Conservation (phyloP, 2,888 invertebrate species). For the Ectropis crepuscularia region DNA sequence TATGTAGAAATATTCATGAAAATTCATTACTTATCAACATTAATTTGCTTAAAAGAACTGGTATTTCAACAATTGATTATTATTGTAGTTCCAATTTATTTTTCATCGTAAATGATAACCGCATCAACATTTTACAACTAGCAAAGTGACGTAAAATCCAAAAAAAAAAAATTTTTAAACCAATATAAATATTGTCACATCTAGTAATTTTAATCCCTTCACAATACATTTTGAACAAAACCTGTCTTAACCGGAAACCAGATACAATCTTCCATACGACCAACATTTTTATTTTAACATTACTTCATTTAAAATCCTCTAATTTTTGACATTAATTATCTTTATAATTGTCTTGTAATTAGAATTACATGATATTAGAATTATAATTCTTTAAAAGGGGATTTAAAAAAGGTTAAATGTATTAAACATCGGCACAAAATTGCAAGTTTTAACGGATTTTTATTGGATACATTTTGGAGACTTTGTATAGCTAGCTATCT, state of each 20-base stretch:
- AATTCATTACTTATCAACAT: too few species aligned
- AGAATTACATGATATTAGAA: constrained; percentile 52
- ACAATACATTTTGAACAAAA: constrained; percentile 70
- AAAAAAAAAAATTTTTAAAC: constrained; percentile 7
- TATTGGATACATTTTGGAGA: too few species aligned
- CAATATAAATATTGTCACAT: constrained; percentile 41
- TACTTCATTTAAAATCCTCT: constrained; percentile 31
- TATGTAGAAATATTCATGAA: too few species aligned
- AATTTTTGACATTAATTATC: constrained; percentile 32
- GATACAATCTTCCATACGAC: constrained; percentile 73
- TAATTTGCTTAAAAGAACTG: too few species aligned
- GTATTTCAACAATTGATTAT: too few species aligned
- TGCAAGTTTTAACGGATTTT: too few species aligned
- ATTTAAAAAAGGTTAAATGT: too few species aligned
- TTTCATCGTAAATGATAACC: too few species aligned
- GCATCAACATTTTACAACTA: too few species aligned
- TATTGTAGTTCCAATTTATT: not conserved
- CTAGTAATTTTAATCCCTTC: constrained; percentile 57
- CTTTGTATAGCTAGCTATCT: too few species aligned
- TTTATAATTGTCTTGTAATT: constrained; percentile 53
- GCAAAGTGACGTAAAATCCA: not conserved
- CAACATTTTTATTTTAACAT: constrained; percentile 59
- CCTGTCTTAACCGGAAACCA: constrained; percentile 74
- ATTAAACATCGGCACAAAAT: too few species aligned
- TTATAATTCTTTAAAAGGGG: not conserved